A percentile compares a stretch with the other conserved stretches of the same genome.
These are phyloP conservation scores for Tachypleus tridentatus DNA, from an alignment of 1,140 invertebrate species.

Conservation along the genomic window DNA sequence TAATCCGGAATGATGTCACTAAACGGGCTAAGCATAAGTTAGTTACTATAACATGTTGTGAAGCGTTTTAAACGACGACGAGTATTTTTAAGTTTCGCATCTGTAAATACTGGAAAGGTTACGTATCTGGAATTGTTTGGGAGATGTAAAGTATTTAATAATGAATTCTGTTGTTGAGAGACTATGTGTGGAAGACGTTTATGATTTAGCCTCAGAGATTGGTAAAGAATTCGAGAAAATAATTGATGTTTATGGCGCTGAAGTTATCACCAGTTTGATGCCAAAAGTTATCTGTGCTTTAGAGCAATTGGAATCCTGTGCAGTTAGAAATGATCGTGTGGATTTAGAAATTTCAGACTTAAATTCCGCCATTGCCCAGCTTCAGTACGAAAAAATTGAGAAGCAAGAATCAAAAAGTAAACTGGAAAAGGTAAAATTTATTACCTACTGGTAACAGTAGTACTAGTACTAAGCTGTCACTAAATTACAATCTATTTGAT, in stretches of 20 bases:
- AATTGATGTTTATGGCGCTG: constrained; percentile 79
- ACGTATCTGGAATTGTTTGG: too few relatives aligned
- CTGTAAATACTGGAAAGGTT: too few relatives aligned
- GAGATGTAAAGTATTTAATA: too few relatives aligned
- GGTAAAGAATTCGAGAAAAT: constrained; percentile 95
- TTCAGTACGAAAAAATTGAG: constrained; percentile 81
- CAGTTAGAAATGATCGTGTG: constrained; percentile 77
- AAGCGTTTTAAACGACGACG: too few relatives aligned
- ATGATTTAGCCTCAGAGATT: constrained; percentile 92
- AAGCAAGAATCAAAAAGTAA: constrained; percentile 78
- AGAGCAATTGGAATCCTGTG: constrained; percentile 81
- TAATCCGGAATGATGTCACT: too few relatives aligned
- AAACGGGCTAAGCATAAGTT: too few relatives aligned
- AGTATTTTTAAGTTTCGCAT: too few relatives aligned
- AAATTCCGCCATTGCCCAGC: constrained; percentile 62
- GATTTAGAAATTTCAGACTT: constrained; percentile 71
- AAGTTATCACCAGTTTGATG: constrained; percentile 76
- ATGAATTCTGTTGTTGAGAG: too few relatives aligned
- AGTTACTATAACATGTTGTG: too few relatives aligned
- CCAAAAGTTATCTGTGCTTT: constrained; percentile 88
- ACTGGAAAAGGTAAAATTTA: constrained; percentile 65
- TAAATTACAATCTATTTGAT: too few relatives aligned
- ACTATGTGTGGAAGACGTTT: constrained; percentile 76
- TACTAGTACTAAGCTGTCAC: too few relatives aligned
- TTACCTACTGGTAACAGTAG: too few relatives aligned